phyloP scores from a whole-genome alignment of 1,140 invertebrate genomes.

The Frieseomelitta varia region DNA sequence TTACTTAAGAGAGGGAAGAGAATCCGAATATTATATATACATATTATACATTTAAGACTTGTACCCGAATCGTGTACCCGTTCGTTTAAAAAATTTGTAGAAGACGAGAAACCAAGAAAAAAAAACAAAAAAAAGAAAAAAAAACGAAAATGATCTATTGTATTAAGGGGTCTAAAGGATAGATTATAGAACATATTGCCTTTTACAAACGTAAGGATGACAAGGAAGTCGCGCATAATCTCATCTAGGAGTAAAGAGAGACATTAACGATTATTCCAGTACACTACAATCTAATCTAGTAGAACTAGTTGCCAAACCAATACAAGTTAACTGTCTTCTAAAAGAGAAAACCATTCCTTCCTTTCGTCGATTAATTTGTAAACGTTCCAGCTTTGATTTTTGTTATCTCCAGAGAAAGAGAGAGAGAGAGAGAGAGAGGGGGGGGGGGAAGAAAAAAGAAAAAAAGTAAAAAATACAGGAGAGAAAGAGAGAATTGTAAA shows the following conservation, averaged over 20 bases:
- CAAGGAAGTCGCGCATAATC: neutral
- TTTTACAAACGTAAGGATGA: constrained; percentile 40
- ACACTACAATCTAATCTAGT: neutral
- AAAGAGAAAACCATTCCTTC: neutral
- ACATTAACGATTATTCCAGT: neutral
- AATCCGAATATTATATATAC: constrained; percentile 26
- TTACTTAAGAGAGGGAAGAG: constrained; percentile 6
- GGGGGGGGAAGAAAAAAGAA: too few species aligned
- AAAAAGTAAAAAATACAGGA: neutral
- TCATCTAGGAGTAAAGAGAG: constrained; percentile 1
- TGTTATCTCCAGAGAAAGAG: neutral
- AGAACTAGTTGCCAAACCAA: constrained; percentile 25
- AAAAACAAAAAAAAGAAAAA: constrained; percentile 1
- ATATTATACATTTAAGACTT: constrained; percentile 21
- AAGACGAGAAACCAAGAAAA: neutral
- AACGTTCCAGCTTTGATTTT: neutral
- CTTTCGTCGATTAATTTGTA: neutral
- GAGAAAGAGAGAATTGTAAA: neutral
- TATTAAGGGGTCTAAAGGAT: neutral
- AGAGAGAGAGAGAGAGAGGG: neutral
- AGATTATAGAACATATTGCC: constrained; percentile 41
- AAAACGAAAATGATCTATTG: constrained; percentile 1
- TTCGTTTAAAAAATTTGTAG: constrained; percentile 25
- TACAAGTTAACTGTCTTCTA: neutral
- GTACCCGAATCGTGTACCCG: constrained; percentile 3